These are phyloP conservation scores for Oreocharis arfaki DNA, from an alignment of 2,113 vertebrate species.

Conservation along the genomic window DNA sequence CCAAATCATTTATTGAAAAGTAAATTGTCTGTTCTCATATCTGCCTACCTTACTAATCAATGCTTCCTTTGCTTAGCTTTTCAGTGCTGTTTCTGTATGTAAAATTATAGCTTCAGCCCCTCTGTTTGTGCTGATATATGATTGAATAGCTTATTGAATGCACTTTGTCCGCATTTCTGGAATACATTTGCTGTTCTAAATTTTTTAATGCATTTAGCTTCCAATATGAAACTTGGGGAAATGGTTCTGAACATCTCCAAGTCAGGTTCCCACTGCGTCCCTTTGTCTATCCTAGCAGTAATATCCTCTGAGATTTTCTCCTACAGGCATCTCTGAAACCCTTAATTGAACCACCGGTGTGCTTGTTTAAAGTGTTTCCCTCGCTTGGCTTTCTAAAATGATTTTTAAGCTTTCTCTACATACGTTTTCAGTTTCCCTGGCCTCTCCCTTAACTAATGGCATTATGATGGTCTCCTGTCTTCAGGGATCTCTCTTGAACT, in stretches of 20 bases:
- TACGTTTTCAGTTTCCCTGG: background rate
- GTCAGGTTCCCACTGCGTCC: background rate
- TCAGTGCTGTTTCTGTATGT: background rate
- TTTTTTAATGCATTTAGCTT: background rate
- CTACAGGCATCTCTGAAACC: background rate
- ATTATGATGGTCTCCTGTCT: slow-evolving; percentile 10
- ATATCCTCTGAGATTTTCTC: slow-evolving; percentile 17
- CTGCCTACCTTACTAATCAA: background rate
- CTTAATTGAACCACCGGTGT: slow-evolving; percentile 14
- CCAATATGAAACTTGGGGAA: background rate
- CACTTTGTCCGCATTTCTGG: background rate
- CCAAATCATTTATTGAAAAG: background rate
- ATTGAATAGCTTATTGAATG: background rate
- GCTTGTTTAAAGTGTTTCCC: slow-evolving; percentile 27
- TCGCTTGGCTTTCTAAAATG: background rate
- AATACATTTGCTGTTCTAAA: background rate
- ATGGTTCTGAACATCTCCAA: background rate
- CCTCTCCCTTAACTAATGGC: background rate
- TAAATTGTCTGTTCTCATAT: background rate
- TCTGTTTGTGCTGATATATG: background rate
- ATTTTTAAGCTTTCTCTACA: background rate
- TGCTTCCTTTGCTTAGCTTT: background rate
- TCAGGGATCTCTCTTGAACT: background rate
- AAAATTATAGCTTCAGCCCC: background rate
- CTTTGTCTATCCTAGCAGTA: background rate